Evolutionary conservation across 2,888 invertebrate species (phyloP), one percentile per base, ranked within the genome.

Genomic region (Petrolisthes manimaculis): DNA sequence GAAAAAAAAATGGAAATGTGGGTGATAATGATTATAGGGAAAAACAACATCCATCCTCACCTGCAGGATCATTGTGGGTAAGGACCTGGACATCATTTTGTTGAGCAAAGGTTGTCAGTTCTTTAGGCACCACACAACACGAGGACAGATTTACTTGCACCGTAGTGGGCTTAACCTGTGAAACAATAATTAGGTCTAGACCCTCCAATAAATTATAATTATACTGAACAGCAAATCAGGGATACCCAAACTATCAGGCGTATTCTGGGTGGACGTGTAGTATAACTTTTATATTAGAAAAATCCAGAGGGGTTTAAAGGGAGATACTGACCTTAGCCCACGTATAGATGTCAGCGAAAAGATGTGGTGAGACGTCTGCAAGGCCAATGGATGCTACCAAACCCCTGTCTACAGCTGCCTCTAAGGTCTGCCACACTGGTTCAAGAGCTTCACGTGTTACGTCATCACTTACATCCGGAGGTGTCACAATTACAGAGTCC

Each of bases 361-460:
- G 95, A 0, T 95, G 95, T 54, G 96, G 96, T 91, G 97, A 97
- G n/a, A 98, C 94, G 93, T 98, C 98, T 3, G 97, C 96, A 69
- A 98, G 95, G 61, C 98, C 98, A 55, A 98, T 94, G 92, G 96
- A 96, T 21, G 94, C 94, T 5, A 97, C 95, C 93, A 94, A 95
- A 91, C 95, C 95, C 92, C 93, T 92, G 18, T 93, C 92, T 0
- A 96, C 95, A 91, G 95, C 96, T 53, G 95, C 94, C 92, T 98
- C 97, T 37, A 98, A 93, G 0, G 95, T 94, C 56, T 93, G 94
- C 97, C 98, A 98, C 84, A 97, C 94, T 14, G 95, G 94, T 92
- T 96, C 95, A 84, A 98, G 94, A 53, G 95, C 95, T 0, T 95
- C 94, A 53, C 97, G 92, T 6, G 91, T 82, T 18, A 78, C 83